A percentile compares a stretch with the other conserved stretches of the same genome.
Conservation (phyloP, 2,113 vertebrate genomes). For the Anseranas semipalmata region DNA sequence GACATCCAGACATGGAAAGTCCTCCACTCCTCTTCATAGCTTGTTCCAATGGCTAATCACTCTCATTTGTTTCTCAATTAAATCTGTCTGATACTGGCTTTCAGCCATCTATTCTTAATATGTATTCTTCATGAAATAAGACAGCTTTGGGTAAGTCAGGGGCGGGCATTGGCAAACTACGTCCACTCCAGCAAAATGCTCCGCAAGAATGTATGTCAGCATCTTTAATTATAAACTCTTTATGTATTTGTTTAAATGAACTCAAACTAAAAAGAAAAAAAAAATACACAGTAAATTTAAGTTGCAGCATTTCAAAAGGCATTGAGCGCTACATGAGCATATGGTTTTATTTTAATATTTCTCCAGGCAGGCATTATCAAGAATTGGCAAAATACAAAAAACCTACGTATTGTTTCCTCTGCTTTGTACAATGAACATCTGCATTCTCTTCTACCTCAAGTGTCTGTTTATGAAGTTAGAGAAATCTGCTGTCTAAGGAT, state of each 20-base stretch:
- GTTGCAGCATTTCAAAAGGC: neutral
- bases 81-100: neutral
- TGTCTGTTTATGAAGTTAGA: neutral
- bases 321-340: neutral
- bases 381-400: neutral
- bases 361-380: neutral
- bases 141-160: neutral
- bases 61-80: constrained; percentile 32
- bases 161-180: neutral
- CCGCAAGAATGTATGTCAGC: neutral
- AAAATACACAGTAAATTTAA: neutral
- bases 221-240: neutral
- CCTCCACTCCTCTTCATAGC: neutral
- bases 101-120: neutral
- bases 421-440: neutral
- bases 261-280: neutral
- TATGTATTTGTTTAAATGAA: neutral
- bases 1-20: constrained; percentile 5
- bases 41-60: constrained; percentile 27
- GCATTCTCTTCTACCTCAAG: neutral
- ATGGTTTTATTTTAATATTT: constrained; percentile 6
- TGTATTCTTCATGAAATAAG: neutral
- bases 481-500: neutral
- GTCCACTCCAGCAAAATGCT: neutral
- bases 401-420: neutral